Evolutionary conservation across 2,113 vertebrate genomes (phyloP).

Genomic region (Nasalis larvatus): DNA sequence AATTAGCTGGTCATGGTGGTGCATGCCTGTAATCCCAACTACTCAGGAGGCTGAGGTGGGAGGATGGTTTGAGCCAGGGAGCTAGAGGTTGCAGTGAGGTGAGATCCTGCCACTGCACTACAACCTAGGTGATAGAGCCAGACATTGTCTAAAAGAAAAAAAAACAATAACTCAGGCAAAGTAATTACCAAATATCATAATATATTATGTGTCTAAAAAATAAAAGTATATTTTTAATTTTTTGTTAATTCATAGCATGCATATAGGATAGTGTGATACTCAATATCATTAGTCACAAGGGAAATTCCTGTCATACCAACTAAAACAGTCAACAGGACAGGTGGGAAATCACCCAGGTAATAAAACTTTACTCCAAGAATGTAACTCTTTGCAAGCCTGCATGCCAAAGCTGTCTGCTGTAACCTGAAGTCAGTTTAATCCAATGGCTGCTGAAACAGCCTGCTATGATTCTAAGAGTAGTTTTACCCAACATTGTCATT

Average conservation of each 20-base stretch:
- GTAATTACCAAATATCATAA: neutral
- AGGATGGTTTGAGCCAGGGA: neutral
- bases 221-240: neutral
- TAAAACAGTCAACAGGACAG: too few species aligned
- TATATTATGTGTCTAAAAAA: neutral
- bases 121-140: neutral
- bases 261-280: neutral
- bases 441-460: too few species aligned
- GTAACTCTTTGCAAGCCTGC: too few species aligned
- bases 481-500: too few species aligned
- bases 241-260: neutral
- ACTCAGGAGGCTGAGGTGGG: neutral
- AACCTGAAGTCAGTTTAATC: too few species aligned
- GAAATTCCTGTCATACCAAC: neutral
- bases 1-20: neutral
- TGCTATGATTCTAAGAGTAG: too few species aligned
- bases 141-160: neutral
- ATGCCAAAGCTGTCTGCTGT: too few species aligned
- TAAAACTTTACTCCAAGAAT: too few species aligned
- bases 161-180: neutral
- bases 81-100: neutral
- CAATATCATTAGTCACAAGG: neutral
- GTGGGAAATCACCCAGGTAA: too few species aligned
- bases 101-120: neutral
- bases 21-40: neutral